Evolutionary conservation across 2,797 vertebrate genomes (phyloP).

Genomic region (Moxostoma hubbsi): DNA sequence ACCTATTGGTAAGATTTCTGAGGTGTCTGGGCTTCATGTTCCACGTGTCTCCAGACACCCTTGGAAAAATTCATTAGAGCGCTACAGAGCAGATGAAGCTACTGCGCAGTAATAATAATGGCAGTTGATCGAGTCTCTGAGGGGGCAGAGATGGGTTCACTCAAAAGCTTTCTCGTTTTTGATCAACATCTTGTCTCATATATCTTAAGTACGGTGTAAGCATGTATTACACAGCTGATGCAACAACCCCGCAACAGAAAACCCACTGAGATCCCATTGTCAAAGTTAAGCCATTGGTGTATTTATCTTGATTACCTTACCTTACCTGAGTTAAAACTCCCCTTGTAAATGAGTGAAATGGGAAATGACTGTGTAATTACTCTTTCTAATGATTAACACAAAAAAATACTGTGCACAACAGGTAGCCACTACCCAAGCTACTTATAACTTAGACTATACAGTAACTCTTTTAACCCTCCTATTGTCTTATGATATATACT

Average conservation of each 20-base stretch:
- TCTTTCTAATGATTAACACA: constrained; percentile 5
- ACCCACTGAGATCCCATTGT: constrained; percentile 24
- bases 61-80: constrained; percentile 51
- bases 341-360: constrained; percentile 9
- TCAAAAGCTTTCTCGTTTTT: constrained; percentile 55
- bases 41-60: constrained; percentile 23
- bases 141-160: constrained; percentile 51
- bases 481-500: too few species aligned
- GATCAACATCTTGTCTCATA: constrained; percentile 54
- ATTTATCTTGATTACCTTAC: constrained; percentile 24
- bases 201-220: constrained; percentile 32
- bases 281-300: constrained; percentile 25
- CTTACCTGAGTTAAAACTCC: constrained; percentile 12
- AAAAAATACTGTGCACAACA: not conserved
- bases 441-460: too few species aligned
- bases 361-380: constrained; percentile 12
- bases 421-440: too few species aligned
- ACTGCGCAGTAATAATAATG: constrained; percentile 59
- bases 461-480: too few species aligned
- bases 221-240: constrained; percentile 46
- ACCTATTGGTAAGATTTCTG: constrained; percentile 39
- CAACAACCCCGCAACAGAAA: constrained; percentile 53
- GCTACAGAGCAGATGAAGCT: constrained; percentile 27
- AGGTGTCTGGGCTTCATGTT: constrained; percentile 21
- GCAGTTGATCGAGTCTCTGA: constrained; percentile 51